These are phyloP conservation scores for Limnephilus lunatus DNA, from an alignment of 2,888 invertebrate genomes.

Conservation along the genomic window DNA sequence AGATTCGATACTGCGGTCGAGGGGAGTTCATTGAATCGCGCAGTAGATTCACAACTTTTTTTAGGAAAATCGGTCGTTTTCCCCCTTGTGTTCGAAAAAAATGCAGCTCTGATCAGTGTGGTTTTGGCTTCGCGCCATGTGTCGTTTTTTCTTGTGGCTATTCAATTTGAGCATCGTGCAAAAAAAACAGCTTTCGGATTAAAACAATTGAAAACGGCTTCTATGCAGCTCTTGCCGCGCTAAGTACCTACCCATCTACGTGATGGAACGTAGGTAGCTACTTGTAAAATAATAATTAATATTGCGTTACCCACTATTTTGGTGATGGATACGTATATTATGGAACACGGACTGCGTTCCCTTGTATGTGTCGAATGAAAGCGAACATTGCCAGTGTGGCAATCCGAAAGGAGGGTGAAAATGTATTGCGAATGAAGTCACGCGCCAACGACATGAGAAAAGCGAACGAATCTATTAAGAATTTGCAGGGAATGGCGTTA, in stretches of 20 bases:
- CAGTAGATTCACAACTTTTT: no score
- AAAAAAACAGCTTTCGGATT: neutral
- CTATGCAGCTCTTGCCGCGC: neutral
- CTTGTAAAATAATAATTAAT: neutral
- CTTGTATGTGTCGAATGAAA: neutral
- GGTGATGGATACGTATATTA: neutral
- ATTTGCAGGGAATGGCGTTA: neutral
- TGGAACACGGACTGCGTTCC: neutral
- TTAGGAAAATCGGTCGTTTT: no score
- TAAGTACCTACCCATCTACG: neutral
- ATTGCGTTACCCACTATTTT: neutral
- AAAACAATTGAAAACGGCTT: neutral
- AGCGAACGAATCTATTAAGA: neutral
- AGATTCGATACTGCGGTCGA: no score
- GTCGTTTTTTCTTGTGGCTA: no score
- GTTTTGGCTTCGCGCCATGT: no score
- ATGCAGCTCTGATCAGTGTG: no score
- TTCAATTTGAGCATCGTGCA: neutral
- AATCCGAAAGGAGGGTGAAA: slow-evolving; percentile 23
- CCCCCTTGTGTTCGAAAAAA: no score
- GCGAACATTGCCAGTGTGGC: neutral
- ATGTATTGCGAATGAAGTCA: neutral
- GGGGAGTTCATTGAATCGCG: no score
- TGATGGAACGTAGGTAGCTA: neutral
- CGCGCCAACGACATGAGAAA: slow-evolving; percentile 8